These are phyloP conservation scores for Fabriciana adippe DNA, from an alignment of 2,888 invertebrate genomes.

Conservation along the genomic window DNA sequence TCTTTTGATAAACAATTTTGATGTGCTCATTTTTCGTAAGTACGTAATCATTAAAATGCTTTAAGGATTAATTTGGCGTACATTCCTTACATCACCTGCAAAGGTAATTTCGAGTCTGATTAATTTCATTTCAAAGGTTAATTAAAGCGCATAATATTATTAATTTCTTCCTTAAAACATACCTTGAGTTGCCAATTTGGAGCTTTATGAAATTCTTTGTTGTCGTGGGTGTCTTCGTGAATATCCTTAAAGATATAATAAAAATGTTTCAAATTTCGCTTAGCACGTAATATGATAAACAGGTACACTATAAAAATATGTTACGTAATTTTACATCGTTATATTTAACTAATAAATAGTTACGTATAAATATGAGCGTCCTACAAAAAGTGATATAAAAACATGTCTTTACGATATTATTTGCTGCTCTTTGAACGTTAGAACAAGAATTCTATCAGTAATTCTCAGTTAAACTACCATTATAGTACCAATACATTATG, in stretches of 20 bases:
- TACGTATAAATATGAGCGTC: too few relatives aligned
- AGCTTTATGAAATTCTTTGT: constrained; percentile 42
- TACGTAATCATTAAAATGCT: constrained; percentile 29
- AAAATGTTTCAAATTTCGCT: constrained; percentile 2
- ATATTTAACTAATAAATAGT: too few relatives aligned
- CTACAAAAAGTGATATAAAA: too few relatives aligned
- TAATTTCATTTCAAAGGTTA: constrained; percentile 40
- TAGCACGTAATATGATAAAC: neutral
- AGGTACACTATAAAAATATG: neutral
- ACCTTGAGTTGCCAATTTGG: constrained; percentile 34
- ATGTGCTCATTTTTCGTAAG: constrained; percentile 10
- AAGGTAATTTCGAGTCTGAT: constrained; percentile 38
- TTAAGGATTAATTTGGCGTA: constrained; percentile 34
- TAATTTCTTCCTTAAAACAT: constrained; percentile 41
- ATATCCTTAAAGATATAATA: constrained; percentile 23
- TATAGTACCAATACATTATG: neutral
- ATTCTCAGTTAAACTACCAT: neutral
- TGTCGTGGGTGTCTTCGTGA: constrained; percentile 29
- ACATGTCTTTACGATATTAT: too few relatives aligned
- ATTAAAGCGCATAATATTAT: constrained; percentile 44
- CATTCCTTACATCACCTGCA: constrained; percentile 33
- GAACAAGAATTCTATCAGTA: too few relatives aligned
- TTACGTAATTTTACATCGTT: too few relatives aligned
- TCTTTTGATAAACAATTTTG: constrained; percentile 18
- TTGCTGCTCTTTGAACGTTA: too few relatives aligned